These are phyloP conservation scores for Hemithea aestivaria DNA, from an alignment of 2,888 invertebrate species.

Conservation along the genomic window DNA sequence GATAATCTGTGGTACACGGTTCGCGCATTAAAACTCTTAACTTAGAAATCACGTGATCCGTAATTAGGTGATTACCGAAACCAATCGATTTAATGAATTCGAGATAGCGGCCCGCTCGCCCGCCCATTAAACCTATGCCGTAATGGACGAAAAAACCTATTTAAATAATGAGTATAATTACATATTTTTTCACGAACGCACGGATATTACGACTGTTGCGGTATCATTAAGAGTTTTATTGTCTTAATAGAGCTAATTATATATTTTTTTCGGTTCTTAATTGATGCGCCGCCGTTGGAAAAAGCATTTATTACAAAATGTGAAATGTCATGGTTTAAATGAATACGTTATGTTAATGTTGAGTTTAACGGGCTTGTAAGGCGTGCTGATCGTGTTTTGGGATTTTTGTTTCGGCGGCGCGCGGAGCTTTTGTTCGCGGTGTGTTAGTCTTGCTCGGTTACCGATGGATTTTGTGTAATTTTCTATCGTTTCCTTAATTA, in stretches of 20 bases:
- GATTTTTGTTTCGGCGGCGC: conserved; percentile 49
- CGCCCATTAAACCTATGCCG: conserved; percentile 69
- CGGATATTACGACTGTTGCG: conserved; percentile 74
- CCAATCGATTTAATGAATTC: conserved; percentile 77
- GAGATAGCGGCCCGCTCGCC: conserved; percentile 68
- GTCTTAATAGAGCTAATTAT: conserved; percentile 79
- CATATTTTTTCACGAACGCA: conserved; percentile 75
- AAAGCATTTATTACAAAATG: conserved; percentile 76
- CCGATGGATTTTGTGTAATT: conserved; percentile 60
- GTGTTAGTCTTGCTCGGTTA: conserved; percentile 69
- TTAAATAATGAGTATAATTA: conserved; percentile 79
- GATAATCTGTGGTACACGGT: conserved; percentile 71
- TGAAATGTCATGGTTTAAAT: conserved; percentile 78
- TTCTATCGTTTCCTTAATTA: conserved; percentile 51
- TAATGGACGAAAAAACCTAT: conserved; percentile 75
- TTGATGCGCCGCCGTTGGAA: conserved; percentile 73
- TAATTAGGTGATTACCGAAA: conserved; percentile 79
- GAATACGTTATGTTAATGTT: conserved; percentile 75
- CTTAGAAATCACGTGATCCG: conserved; percentile 64
- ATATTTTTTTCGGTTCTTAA: conserved; percentile 77
- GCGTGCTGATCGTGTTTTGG: conserved; percentile 59
- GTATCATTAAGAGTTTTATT: conserved; percentile 79
- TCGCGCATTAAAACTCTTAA: conserved; percentile 74
- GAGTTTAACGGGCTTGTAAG: conserved; percentile 66
- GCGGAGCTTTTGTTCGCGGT: conserved; percentile 75